These are phyloP conservation scores for Pollicipes pollicipes DNA, from an alignment of 1,140 invertebrate genomes.

Conservation along the genomic window DNA sequence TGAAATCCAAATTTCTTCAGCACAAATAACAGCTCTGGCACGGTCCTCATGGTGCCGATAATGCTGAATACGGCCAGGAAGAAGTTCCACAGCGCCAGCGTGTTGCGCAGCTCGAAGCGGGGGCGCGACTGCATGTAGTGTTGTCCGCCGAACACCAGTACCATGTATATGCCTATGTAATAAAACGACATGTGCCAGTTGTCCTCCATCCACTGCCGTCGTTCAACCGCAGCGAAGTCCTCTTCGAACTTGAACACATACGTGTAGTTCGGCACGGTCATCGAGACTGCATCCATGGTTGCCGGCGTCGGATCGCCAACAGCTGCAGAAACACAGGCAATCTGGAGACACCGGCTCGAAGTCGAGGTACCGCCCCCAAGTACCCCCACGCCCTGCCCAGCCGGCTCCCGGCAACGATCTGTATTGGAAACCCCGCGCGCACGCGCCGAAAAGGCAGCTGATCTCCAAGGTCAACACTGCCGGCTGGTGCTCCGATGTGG, in stretches of 20 bases:
- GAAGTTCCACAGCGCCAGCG: conserved; percentile 80
- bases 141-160: conserved; percentile 81
- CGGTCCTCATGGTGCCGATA: conserved; percentile 66
- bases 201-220: conserved; percentile 79
- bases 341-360: no score
- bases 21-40: conserved; percentile 70
- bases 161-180: conserved; percentile 76
- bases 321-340: no score
- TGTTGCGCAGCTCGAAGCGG: conserved; percentile 65
- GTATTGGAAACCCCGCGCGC: no score
- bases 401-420: no score
- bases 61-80: conserved; percentile 82
- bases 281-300: background rate
- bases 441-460: no score
- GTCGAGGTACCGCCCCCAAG: no score
- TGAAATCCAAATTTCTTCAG: conserved; percentile 73
- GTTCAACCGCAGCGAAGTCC: conserved; percentile 70
- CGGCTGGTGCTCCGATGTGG: no score
- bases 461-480: no score
- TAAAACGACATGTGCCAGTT: conserved; percentile 90
- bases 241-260: conserved; percentile 88
- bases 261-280: conserved; percentile 60
- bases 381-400: no score
- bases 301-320: no score
- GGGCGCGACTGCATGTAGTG: conserved; percentile 77